Evolutionary conservation across 2,888 invertebrate species (phyloP).

Genomic region (Napeogenes inachia): DNA sequence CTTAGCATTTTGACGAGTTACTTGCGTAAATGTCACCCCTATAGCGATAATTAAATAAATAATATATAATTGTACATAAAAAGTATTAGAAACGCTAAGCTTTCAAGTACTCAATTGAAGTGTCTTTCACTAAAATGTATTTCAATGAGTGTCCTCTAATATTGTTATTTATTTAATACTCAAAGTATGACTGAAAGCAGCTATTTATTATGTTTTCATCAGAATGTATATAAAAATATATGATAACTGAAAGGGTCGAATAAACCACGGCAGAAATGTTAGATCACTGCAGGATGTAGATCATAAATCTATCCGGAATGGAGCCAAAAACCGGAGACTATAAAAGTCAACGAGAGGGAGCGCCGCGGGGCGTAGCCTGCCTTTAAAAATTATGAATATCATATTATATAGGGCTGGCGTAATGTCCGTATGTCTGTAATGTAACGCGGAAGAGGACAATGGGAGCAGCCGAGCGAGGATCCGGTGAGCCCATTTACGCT

Average conservation of each 20-base stretch:
- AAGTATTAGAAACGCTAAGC: not conserved
- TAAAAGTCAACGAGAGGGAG: slow-evolving; percentile 24
- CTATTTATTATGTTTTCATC: not conserved
- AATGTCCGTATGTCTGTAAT: slow-evolving; percentile 34
- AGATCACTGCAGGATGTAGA: slow-evolving; percentile 19
- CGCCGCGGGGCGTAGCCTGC: slow-evolving; percentile 25
- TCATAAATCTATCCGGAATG: slow-evolving; percentile 28
- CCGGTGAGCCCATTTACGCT: slow-evolving; percentile 66
- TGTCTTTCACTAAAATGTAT: too few relatives aligned
- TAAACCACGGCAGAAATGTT: slow-evolving; percentile 15
- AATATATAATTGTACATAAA: not conserved
- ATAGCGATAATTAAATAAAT: not conserved
- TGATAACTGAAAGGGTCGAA: not conserved
- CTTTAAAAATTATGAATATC: slow-evolving; percentile 25
- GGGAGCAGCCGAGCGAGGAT: slow-evolving; percentile 61
- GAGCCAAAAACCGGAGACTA: slow-evolving; percentile 28
- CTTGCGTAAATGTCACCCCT: slow-evolving; percentile 24
- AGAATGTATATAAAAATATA: not conserved
- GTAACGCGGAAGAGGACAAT: slow-evolving; percentile 67
- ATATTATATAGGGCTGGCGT: slow-evolving; percentile 17
- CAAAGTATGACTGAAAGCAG: too few relatives aligned
- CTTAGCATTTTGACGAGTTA: slow-evolving; percentile 30
- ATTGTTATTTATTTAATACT: too few relatives aligned
- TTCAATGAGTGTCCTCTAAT: too few relatives aligned
- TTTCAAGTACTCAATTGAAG: too few relatives aligned